These are phyloP conservation scores for Eulemur mongoz DNA, from an alignment of 2,797 vertebrate genomes.

Conservation along the genomic window DNA sequence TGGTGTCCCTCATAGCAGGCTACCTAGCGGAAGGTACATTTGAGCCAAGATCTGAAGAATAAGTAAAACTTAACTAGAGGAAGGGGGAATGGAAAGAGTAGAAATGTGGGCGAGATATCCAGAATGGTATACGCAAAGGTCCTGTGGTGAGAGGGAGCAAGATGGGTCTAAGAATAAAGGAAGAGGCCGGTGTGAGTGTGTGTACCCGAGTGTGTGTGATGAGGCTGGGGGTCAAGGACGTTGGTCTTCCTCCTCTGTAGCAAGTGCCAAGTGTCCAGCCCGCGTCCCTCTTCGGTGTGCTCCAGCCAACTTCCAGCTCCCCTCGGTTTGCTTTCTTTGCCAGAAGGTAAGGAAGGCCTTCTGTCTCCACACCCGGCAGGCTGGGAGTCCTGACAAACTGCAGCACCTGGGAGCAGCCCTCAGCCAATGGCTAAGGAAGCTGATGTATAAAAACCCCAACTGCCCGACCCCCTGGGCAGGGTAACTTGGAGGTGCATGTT, in stretches of 20 bases:
- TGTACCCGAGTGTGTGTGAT: background rate
- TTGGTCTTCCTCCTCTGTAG: background rate
- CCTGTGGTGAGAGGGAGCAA: background rate
- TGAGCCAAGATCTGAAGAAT: background rate
- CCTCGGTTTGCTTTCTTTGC: background rate
- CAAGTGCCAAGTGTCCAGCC: background rate
- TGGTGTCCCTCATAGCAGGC: background rate
- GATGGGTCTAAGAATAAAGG: background rate
- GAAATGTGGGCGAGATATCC: background rate
- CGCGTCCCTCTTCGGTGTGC: background rate
- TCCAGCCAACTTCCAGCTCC: background rate
- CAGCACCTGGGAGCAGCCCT: background rate
- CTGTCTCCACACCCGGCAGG: background rate
- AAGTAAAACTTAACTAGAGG: background rate
- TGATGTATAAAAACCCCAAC: background rate
- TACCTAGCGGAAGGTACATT: background rate
- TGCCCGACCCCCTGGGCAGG: background rate
- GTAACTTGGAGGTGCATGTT: background rate
- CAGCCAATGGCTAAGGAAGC: background rate
- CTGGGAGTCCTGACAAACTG: background rate
- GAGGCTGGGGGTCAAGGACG: background rate
- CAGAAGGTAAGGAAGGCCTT: background rate
- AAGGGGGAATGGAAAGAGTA: background rate
- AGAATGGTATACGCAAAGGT: background rate
- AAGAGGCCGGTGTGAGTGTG: background rate